A percentile compares a stretch with the other conserved stretches of the same genome.
Evolutionary conservation across 2,113 vertebrate species (phyloP).

Genomic region (Alexandromys fortis): DNA sequence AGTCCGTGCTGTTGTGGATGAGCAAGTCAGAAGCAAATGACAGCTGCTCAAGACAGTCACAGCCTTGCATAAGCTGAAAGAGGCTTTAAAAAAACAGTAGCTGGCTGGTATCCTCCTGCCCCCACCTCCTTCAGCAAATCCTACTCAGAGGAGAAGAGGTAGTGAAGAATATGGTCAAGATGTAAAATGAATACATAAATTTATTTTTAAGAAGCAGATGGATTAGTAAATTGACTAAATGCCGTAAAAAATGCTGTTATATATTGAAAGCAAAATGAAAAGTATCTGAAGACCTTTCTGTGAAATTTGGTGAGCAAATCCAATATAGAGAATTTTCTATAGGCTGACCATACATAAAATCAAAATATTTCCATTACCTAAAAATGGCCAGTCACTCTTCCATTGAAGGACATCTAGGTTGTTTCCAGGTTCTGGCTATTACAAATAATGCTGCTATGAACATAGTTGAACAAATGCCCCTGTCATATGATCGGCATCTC

Average conservation of each 20-base stretch:
- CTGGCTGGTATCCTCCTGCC: neutral
- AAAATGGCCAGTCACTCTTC: slow-evolving; percentile 7
- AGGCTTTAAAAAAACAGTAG: neutral
- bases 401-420: too few species aligned
- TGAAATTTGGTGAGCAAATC: slow-evolving; percentile 40
- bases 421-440: too few species aligned
- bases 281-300: neutral
- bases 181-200: neutral
- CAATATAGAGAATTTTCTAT: neutral
- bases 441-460: too few species aligned
- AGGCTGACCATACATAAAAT: neutral
- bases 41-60: neutral
- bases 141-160: neutral
- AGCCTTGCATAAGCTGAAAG: neutral
- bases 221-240: slow-evolving; percentile 20
- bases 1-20: neutral
- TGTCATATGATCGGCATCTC: too few species aligned
- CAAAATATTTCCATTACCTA: slow-evolving; percentile 57
- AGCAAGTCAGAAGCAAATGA: neutral
- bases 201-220: neutral
- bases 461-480: too few species aligned
- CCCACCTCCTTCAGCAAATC: neutral
- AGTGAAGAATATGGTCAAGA: neutral
- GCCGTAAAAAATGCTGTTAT: neutral
- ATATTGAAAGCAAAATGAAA: slow-evolving; percentile 13